These are phyloP conservation scores for Schlechtendalia chinensis DNA, from an alignment of 1,140 invertebrate genomes.

Conservation along the genomic window DNA sequence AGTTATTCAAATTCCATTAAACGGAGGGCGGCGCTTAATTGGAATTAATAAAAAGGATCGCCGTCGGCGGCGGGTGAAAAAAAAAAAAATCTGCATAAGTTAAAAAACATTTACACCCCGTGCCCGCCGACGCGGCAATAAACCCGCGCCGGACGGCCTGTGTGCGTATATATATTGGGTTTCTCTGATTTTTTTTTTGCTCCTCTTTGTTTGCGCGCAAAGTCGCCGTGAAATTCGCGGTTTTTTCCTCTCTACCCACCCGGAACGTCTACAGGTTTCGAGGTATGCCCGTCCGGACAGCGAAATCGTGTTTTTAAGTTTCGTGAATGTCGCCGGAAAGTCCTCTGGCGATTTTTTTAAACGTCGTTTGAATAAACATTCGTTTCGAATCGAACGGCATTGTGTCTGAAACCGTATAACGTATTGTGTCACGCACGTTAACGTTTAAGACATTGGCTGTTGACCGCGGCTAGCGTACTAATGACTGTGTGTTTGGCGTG, in stretches of 20 bases:
- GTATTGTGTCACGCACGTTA: no score
- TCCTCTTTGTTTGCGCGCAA: neutral
- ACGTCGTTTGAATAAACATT: no score
- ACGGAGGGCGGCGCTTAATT: slow-evolving; percentile 44
- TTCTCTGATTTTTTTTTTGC: slow-evolving; percentile 22
- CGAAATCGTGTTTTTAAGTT: no score
- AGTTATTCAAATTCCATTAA: slow-evolving; percentile 50
- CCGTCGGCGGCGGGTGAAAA: slow-evolving; percentile 14
- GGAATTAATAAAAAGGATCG: slow-evolving; percentile 38
- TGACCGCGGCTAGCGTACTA: no score
- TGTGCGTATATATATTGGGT: neutral
- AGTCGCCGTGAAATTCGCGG: slow-evolving; percentile 36
- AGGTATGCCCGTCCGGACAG: no score
- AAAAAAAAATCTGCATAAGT: slow-evolving; percentile 46
- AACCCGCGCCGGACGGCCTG: neutral
- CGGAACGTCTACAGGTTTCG: neutral
- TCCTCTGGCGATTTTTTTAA: no score
- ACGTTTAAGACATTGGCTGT: no score
- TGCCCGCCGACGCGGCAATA: no score
- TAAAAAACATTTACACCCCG: slow-evolving; percentile 41
- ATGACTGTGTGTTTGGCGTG: no score
- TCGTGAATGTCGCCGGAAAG: no score
- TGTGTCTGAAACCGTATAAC: no score
- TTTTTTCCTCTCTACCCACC: neutral
- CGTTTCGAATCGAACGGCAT: no score